Base-by-base conservation (phyloP, 2,888 invertebrate genomes). In the Sabellastarte sp. region DNA sequence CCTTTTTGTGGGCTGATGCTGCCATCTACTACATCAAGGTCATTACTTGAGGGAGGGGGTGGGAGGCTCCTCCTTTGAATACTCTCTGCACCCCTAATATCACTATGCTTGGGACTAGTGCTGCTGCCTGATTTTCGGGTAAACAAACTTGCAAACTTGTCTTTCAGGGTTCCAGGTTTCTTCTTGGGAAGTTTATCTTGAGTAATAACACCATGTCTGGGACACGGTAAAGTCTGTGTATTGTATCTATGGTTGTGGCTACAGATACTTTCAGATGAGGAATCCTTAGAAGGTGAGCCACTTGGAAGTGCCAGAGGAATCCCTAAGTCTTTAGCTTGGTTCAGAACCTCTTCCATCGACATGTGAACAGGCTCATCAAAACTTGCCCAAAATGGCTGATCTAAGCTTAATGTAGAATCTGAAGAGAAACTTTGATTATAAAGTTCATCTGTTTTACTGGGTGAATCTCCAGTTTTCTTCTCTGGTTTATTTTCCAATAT, bases 311-410 rank as follows among this genome's bases (percentile, higher is more conserved):
- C 59, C 50, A 68, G 63, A 10, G 71, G 71, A 57, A 71, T 69
- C 15, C 71, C 71, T 3, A 65, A 55, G 32, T 50, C 61, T 26
- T 63, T 64, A 29, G 71, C 71, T 50, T 71, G 69, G 32, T 64
- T 32, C 69, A 67, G 65, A 4, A 71, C 63, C 32, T 71, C 71
- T 20, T 69, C 71, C 66, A 66, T 63, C 26, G 63, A 64, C 71
- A 71, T 71, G 60, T 71, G 71, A 15, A 65, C 69, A 15, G 68
- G 65, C 51, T 67, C 67, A 3, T 55, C 53, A n/a, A 56, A 63
- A 52, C 29, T 56, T 24, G 24, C 31, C 29, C 41, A 41, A 20
- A 41, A 41, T 20, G 10, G 41, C 41, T 41, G 41, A 41, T 41
- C 41, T 41, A 41, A 20, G 20, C 41, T 41, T 15, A 20, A 10